Conservation (phyloP, 1,140 invertebrate species). For the Acromyrmex charruanus region DNA sequence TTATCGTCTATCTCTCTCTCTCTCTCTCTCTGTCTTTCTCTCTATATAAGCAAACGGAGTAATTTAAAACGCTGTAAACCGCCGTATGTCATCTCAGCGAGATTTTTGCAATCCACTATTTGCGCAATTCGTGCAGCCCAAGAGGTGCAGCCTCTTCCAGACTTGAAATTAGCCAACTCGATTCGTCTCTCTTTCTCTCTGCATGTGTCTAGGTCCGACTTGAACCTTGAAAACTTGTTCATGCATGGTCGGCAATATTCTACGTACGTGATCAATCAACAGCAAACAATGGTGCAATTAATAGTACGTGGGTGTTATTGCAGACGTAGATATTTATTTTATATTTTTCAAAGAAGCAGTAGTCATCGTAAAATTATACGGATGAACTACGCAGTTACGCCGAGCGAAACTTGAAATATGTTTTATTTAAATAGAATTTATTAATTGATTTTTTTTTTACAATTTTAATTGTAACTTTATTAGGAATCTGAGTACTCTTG, state of each 20-base stretch:
- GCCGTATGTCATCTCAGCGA: background rate
- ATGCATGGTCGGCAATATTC: background rate
- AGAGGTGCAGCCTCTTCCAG: slow-evolving; percentile 11
- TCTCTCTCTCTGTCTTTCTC: background rate
- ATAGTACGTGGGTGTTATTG: background rate
- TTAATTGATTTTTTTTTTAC: background rate
- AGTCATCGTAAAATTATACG: background rate
- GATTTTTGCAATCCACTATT: slow-evolving; percentile 61
- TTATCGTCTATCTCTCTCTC: slow-evolving; percentile 1
- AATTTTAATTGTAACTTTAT: background rate
- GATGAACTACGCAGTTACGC: background rate
- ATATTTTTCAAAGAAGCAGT: background rate
- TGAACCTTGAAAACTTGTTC: background rate
- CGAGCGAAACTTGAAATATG: background rate
- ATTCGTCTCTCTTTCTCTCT: slow-evolving; percentile 19
- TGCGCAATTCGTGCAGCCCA: slow-evolving; percentile 13
- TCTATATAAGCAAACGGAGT: slow-evolving; percentile 7
- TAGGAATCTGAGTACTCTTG: background rate
- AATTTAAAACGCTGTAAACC: slow-evolving; percentile 33
- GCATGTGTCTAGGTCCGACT: background rate
- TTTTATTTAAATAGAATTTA: background rate
- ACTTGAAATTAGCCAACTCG: slow-evolving; percentile 46
- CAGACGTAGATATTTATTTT: background rate
- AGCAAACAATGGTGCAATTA: slow-evolving; percentile 29
- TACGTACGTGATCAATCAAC: background rate